Percentiles rank a stretch among this genome's conserved stretches.
phyloP scores from a whole-genome alignment of 1,140 invertebrate genomes.

The Holotrichia oblita region DNA sequence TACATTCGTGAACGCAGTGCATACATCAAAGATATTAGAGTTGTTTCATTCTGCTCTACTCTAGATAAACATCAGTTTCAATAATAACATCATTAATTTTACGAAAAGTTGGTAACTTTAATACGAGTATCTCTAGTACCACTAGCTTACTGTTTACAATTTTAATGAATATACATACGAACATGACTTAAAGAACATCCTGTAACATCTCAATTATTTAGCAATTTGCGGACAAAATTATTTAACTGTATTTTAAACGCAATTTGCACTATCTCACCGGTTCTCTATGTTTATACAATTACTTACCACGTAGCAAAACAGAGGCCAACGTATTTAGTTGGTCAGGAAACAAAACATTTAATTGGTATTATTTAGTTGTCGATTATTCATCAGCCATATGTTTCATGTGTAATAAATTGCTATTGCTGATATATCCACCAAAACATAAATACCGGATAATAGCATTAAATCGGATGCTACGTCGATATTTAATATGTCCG shows the following conservation, averaged over 20 bases:
- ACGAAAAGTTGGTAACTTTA: neutral
- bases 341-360: slow-evolving; percentile 30
- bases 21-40: too few relatives aligned
- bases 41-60: neutral
- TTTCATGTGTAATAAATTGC: neutral
- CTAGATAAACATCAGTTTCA: neutral
- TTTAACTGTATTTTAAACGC: slow-evolving; percentile 29
- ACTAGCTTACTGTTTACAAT: neutral
- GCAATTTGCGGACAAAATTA: slow-evolving; percentile 22
- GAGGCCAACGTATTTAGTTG: neutral
- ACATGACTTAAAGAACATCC: slow-evolving; percentile 13
- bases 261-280: slow-evolving; percentile 18
- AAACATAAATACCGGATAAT: neutral
- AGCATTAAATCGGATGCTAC: too few relatives aligned
- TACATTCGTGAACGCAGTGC: too few relatives aligned
- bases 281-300: slow-evolving; percentile 11
- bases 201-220: slow-evolving; percentile 34
- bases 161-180: slow-evolving; percentile 23
- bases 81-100: neutral
- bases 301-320: neutral
- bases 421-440: neutral
- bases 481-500: too few relatives aligned
- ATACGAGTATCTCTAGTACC: neutral
- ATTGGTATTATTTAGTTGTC: slow-evolving; percentile 19
- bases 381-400: slow-evolving; percentile 15